Conservation (phyloP, 2,797 vertebrate genomes). For the Gadopsis marmoratus region DNA sequence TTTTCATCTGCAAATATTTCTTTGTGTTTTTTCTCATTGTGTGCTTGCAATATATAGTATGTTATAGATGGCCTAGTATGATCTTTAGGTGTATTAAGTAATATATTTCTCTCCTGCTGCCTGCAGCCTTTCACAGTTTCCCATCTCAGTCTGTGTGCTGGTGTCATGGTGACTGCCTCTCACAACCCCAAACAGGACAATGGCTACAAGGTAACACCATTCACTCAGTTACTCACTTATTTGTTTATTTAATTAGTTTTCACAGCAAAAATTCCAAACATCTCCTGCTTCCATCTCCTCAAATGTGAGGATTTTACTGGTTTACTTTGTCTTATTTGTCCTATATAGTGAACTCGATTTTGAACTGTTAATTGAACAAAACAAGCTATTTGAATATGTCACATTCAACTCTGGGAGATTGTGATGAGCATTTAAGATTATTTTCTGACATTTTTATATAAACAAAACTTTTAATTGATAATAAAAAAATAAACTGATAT, state of each 20-base stretch:
- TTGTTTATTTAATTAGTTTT: not conserved
- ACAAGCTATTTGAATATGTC: not conserved
- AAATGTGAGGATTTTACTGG: not conserved
- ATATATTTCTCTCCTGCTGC: constrained; percentile 2
- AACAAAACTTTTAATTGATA: not conserved
- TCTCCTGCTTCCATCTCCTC: not conserved
- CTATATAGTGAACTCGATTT: not conserved
- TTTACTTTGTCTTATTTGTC: not conserved
- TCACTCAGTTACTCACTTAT: not conserved
- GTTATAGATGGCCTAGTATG: not conserved
- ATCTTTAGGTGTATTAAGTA: not conserved
- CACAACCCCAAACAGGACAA: constrained; percentile 99
- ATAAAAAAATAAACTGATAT: not conserved
- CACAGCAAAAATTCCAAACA: not conserved
- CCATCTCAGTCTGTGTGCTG: constrained; percentile 92
- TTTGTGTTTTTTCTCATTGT: not conserved
- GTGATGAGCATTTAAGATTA: not conserved
- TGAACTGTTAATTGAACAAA: not conserved
- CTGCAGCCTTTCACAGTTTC: constrained; percentile 93
- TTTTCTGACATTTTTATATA: not conserved
- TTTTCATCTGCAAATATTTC: not conserved
- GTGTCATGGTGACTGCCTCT: constrained; percentile 97
- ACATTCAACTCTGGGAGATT: not conserved
- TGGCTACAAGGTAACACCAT: constrained; percentile 94
- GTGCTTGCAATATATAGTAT: not conserved